Base-by-base conservation (phyloP, 1,140 invertebrate genomes). In the Drosophila hydei region DNA sequence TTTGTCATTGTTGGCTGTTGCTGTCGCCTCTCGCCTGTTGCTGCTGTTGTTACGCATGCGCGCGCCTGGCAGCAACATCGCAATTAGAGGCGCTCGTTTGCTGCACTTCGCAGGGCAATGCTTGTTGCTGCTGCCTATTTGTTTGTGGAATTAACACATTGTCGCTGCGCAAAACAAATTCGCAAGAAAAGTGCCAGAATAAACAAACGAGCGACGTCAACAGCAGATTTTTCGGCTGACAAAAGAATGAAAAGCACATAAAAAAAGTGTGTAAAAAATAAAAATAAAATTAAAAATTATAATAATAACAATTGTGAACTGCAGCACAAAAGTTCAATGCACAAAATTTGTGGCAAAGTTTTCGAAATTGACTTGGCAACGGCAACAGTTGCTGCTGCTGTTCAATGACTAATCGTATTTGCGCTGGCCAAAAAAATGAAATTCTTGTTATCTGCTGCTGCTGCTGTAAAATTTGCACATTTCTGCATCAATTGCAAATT, bases 401-500 rank as follows among this genome's bases (percentile, higher is more conserved):
- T 43, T 14, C 30, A 33, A 59, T 72, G 55, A 72, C 30, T 60
- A 59, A 72, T 67, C 69, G 62, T 72, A 45, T 72, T 70, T 70
- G 33, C 62, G 55, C 60, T 63, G 52, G 40, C 65, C 65, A 69
- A 54, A 59, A 65, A 14, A 43, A 30, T 11, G 3, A 45, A 23
- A 58, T 51, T 65, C 48, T 58, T 72, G 62, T 72, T 72, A 62
- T 67, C 54, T 33, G 52, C 43, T 51, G 55, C 43, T 59, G 54
- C 47, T 75, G 62, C 54, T 69, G 65, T 71, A 64, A 56, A 87
- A 87, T 88, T 88, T 64, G 55, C 83, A 88, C 83, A 72, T 89
- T 88, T 88, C 79, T 89, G 83, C 83, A 83, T 88, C 83, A 88
- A 59, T 89, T 83, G 78, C 83, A 73, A 72, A 65, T 74, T 73